Evolutionary conservation across 2,113 vertebrate species (phyloP).

Genomic region (Carassius carassius): DNA sequence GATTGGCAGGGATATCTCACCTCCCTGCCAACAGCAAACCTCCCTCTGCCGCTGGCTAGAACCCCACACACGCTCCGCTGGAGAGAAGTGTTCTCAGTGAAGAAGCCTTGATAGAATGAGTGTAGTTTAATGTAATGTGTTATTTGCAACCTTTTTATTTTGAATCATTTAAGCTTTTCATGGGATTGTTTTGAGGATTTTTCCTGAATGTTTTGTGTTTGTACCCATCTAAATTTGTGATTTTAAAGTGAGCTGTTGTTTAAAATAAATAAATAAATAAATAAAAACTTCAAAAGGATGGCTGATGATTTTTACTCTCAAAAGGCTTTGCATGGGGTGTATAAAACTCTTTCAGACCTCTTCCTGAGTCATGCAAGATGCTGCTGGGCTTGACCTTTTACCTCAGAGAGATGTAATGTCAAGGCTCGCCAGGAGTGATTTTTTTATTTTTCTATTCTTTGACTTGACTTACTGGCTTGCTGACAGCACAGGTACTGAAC

Average conservation of each 20-base stretch:
- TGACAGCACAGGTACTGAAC: slow-evolving; percentile 7
- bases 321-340: not conserved
- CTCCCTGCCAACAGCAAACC: slow-evolving; percentile 67
- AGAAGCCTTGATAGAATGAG: not conserved
- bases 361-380: not conserved
- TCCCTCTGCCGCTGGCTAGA: slow-evolving; percentile 62
- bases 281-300: not conserved
- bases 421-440: not conserved
- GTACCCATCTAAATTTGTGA: not conserved
- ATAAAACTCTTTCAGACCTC: not conserved
- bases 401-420: slow-evolving; percentile 23
- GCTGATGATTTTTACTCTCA: not conserved
- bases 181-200: not conserved
- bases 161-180: not conserved
- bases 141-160: not conserved
- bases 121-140: not conserved
- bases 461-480: slow-evolving; percentile 16
- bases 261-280: not conserved
- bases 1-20: slow-evolving; percentile 62
- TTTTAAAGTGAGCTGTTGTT: not conserved
- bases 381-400: slow-evolving; percentile 18
- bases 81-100: slow-evolving; percentile 12
- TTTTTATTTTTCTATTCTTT: not conserved
- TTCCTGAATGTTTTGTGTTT: not conserved
- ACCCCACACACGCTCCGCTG: slow-evolving; percentile 11